phyloP scores from a whole-genome alignment of 92 coral and sea anemone species.

The Virgularia gustaviana region DNA sequence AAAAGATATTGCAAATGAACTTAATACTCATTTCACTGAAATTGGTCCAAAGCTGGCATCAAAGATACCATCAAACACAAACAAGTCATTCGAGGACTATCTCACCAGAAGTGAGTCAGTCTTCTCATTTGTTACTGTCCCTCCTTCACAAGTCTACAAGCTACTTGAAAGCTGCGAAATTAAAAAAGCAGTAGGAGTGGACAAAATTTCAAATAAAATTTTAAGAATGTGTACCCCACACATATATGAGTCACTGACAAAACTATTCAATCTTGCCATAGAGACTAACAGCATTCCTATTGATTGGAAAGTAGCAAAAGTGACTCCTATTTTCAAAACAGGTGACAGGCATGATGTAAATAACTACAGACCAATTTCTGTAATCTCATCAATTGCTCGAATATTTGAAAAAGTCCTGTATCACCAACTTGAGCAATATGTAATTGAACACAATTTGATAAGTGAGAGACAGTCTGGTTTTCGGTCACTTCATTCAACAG shows the following conservation, averaged over 20 bases:
- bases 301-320: constrained; percentile 5
- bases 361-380: constrained; percentile 31
- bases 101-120: constrained; percentile 21
- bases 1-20: constrained; percentile 33
- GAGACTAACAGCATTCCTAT: neutral
- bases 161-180: neutral
- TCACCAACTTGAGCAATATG: neutral
- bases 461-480: constrained; percentile 5
- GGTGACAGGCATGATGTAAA: neutral
- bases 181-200: constrained; percentile 5
- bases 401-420: constrained; percentile 7
- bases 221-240: constrained; percentile 1
- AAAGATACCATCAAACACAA: constrained; percentile 23
- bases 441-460: constrained; percentile 3
- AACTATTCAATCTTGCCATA: neutral
- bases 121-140: neutral
- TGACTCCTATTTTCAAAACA: neutral
- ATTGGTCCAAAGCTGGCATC: constrained; percentile 53
- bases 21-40: constrained; percentile 49
- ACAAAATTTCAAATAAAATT: constrained; percentile 6
- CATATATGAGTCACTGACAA: constrained; percentile 4
- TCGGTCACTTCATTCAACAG: constrained; percentile 5
- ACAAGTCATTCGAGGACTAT: constrained; percentile 24
- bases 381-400: constrained; percentile 8
- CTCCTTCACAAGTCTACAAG: neutral